Percentiles rank a stretch among this genome's conserved stretches.
phyloP scores from a whole-genome alignment of 2,113 vertebrate species.

The Rattus norvegicus region DNA sequence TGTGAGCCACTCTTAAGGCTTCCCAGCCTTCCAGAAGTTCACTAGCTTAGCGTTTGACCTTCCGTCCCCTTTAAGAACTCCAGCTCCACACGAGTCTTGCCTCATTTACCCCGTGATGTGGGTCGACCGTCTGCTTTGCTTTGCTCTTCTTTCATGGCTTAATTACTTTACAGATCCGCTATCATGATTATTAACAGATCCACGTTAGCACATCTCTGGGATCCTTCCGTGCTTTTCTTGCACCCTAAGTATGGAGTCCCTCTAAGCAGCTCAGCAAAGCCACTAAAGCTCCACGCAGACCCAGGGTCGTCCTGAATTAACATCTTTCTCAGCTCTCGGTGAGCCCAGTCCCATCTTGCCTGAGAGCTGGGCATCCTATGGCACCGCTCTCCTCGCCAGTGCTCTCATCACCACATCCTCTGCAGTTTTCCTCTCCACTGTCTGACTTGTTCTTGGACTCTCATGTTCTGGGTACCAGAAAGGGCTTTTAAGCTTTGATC shows the following conservation, averaged over 20 bases:
- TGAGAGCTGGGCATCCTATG: background rate
- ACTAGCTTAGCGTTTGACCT: background rate
- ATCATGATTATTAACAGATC: no score
- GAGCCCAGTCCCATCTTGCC: background rate
- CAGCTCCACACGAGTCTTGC: background rate
- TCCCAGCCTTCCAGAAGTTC: background rate
- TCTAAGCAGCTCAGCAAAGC: background rate
- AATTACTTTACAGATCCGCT: background rate
- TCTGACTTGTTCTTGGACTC: background rate
- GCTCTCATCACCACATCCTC: accelerated
- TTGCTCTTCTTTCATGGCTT: background rate
- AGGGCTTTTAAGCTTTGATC: background rate
- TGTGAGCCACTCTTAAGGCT: background rate
- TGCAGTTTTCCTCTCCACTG: background rate
- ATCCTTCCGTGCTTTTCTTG: background rate
- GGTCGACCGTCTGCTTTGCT: background rate
- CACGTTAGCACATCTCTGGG: background rate
- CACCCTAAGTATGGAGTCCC: background rate
- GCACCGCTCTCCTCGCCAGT: no score
- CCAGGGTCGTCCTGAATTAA: background rate
- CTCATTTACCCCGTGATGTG: background rate
- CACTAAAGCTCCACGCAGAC: background rate
- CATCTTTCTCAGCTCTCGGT: background rate
- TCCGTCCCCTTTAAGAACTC: background rate
- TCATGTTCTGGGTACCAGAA: background rate